These are phyloP conservation scores for Naso thynnoides DNA, from an alignment of 2,797 vertebrate species.

Conservation along the genomic window DNA sequence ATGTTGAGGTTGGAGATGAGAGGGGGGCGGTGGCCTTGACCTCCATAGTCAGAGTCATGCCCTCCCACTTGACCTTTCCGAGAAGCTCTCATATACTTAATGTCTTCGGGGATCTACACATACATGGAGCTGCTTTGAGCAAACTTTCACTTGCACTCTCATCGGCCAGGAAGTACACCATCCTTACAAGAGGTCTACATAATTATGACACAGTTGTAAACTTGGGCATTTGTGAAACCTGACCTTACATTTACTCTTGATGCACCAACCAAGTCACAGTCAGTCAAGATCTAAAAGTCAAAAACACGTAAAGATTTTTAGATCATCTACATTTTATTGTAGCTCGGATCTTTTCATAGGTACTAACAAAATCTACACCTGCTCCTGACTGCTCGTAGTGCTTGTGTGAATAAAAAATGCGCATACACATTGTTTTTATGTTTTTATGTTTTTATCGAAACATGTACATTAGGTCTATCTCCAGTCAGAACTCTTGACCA, in stretches of 20 bases:
- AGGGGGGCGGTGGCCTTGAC: conserved; percentile 71
- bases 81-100: conserved; percentile 61
- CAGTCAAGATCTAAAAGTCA: too few relatives aligned
- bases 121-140: conserved; percentile 9
- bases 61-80: conserved; percentile 64
- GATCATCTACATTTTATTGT: neutral
- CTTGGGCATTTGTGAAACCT: too few relatives aligned
- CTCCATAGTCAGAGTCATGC: conserved; percentile 57
- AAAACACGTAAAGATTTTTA: neutral
- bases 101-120: conserved; percentile 37
- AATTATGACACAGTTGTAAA: neutral
- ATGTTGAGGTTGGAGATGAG: conserved; percentile 69
- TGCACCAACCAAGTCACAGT: too few relatives aligned
- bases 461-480: too few relatives aligned
- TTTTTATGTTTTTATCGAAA: too few relatives aligned
- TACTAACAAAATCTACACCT: too few relatives aligned
- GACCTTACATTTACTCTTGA: too few relatives aligned
- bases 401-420: too few relatives aligned
- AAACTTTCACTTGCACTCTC: conserved; percentile 11
- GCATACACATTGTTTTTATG: too few relatives aligned
- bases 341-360: too few relatives aligned
- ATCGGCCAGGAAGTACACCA: conserved; percentile 2
- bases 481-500: too few relatives aligned
- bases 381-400: too few relatives aligned
- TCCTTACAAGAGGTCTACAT: neutral